phyloP scores from a whole-genome alignment of 1,140 invertebrate species.

The Panagrolaimus sp. region DNA sequence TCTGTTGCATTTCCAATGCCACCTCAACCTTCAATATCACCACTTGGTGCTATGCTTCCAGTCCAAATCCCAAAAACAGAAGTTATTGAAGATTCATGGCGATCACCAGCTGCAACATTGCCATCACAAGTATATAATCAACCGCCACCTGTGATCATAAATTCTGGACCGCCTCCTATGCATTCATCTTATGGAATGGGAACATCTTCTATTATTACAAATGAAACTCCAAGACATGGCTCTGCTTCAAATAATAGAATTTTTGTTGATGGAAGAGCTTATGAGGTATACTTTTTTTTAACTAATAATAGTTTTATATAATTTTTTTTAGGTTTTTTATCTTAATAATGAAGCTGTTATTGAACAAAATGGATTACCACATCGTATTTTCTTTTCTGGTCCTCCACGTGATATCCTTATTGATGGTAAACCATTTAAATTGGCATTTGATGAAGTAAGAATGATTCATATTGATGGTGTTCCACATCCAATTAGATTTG shows the following conservation, averaged over 20 bases:
- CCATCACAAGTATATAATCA: not conserved
- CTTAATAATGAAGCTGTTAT: slow-evolving; percentile 52
- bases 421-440: slow-evolving; percentile 36
- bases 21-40: slow-evolving; percentile 1
- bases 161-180: too few species aligned
- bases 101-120: not conserved
- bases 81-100: slow-evolving; percentile 1
- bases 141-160: not conserved
- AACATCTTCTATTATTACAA: slow-evolving; percentile 24
- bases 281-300: slow-evolving; percentile 34
- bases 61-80: not conserved
- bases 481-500: slow-evolving; percentile 71
- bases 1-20: not conserved
- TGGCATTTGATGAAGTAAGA: slow-evolving; percentile 53
- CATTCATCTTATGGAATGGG: too few species aligned
- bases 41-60: not conserved
- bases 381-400: slow-evolving; percentile 46
- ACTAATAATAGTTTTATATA: too few species aligned
- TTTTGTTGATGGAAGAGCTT: slow-evolving; percentile 57
- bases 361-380: slow-evolving; percentile 48
- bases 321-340: slow-evolving; percentile 16
- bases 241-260: slow-evolving; percentile 54
- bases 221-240: slow-evolving; percentile 44
- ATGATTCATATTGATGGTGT: slow-evolving; percentile 61
- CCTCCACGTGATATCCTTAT: slow-evolving; percentile 45